Evolutionary conservation across 1,140 invertebrate genomes (phyloP).

Genomic region (Yoshiicerus persimilis): DNA sequence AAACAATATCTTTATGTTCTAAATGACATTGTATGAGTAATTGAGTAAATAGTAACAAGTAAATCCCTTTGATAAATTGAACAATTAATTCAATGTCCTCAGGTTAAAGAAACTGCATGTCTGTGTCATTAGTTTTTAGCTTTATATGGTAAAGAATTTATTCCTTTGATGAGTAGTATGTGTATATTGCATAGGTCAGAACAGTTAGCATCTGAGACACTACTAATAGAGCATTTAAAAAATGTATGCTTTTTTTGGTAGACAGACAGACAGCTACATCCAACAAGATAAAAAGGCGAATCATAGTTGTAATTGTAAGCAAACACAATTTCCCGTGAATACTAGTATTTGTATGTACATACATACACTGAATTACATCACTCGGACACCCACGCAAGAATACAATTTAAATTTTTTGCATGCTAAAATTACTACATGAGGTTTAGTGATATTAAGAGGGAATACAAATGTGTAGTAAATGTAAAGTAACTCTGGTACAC

Average conservation of each 20-base stretch:
- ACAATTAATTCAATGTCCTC: neutral
- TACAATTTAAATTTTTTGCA: neutral
- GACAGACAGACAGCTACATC: neutral
- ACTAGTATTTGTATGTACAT: neutral
- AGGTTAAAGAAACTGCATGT: neutral
- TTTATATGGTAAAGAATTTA: neutral
- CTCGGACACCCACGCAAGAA: neutral
- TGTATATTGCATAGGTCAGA: neutral
- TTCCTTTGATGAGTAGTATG: neutral
- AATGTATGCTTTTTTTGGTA: neutral
- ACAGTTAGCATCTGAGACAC: neutral
- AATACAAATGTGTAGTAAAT: neutral
- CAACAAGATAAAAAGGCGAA: neutral
- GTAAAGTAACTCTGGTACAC: no score
- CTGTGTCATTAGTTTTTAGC: neutral
- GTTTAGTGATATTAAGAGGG: neutral
- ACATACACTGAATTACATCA: neutral
- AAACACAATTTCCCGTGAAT: neutral
- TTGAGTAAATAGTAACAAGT: neutral
- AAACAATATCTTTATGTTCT: neutral
- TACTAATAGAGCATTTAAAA: neutral
- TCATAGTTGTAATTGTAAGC: neutral
- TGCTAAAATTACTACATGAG: neutral
- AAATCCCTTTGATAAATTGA: neutral
- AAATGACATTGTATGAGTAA: neutral